A percentile compares a stretch with the other conserved stretches of the same genome.
Evolutionary conservation across 2,113 vertebrate genomes (phyloP).

Genomic region (Marcusenius ussheri): DNA sequence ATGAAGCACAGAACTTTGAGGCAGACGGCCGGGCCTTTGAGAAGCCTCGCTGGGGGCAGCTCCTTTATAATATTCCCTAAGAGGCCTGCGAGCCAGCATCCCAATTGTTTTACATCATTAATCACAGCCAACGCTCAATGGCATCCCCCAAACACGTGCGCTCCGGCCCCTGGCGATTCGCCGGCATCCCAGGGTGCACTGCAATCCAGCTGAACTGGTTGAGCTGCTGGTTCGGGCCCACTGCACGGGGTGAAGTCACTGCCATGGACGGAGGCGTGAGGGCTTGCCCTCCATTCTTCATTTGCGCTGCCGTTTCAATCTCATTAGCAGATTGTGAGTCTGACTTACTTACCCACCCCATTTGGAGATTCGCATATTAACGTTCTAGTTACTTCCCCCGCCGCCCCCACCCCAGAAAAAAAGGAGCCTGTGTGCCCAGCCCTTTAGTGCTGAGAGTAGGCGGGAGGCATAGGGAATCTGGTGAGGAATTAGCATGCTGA

Average conservation of each 20-base stretch:
- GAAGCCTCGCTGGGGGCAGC: slow-evolving; percentile 6
- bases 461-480: neutral
- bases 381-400: neutral
- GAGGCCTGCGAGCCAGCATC: slow-evolving; percentile 36
- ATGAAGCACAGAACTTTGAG: neutral
- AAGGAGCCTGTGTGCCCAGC: neutral
- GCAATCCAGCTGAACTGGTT: neutral
- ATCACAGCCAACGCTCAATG: slow-evolving; percentile 44
- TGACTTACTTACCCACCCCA: neutral
- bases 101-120: slow-evolving; percentile 50
- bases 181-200: slow-evolving; percentile 21
- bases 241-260: neutral
- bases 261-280: neutral
- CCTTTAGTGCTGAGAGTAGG: neutral
- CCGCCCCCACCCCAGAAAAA: neutral
- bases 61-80: slow-evolving; percentile 43
- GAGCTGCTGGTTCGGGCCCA: neutral
- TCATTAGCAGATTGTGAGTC: neutral
- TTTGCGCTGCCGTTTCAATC: neutral
- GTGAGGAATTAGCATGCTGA: neutral
- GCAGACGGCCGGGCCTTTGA: neutral
- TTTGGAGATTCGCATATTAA: neutral
- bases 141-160: slow-evolving; percentile 40
- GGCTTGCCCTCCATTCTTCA: neutral
- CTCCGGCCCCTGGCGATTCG: slow-evolving; percentile 32